phyloP scores from a whole-genome alignment of 2,797 vertebrate genomes.

The Tarsius wallacei region DNA sequence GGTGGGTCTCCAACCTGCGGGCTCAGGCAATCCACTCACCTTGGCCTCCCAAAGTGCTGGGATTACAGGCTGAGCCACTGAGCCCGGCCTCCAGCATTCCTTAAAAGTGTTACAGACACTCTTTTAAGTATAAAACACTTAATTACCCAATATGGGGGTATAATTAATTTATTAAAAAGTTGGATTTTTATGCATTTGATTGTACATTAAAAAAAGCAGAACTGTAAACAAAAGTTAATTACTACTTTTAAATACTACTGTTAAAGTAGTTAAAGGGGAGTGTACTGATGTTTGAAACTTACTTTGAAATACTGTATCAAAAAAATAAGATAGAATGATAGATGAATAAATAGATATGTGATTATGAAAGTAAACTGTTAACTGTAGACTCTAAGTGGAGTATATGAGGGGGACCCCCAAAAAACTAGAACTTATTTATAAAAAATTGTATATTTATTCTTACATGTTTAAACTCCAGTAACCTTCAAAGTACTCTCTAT shows the following conservation, averaged over 20 bases:
- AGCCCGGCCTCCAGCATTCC: conserved; percentile 25
- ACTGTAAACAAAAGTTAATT: conserved; percentile 43
- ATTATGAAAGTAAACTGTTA: conserved; percentile 48
- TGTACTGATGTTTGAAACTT: not conserved
- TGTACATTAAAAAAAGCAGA: not conserved
- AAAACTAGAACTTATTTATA: too few species aligned
- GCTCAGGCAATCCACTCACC: too few species aligned
- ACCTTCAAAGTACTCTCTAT: too few species aligned
- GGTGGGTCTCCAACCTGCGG: too few species aligned
- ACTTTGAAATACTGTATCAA: conserved; percentile 8
- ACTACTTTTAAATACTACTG: not conserved
- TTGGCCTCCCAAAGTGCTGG: too few species aligned
- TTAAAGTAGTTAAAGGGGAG: conserved; percentile 22
- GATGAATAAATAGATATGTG: conserved; percentile 16
- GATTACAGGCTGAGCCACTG: too few species aligned
- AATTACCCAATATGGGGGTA: not conserved
- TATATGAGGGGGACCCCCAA: not conserved
- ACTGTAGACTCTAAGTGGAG: not conserved
- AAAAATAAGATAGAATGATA: conserved; percentile 55
- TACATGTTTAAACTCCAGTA: too few species aligned
- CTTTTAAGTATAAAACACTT: conserved; percentile 56
- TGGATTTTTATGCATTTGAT: conserved; percentile 40
- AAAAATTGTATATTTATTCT: too few species aligned
- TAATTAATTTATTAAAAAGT: not conserved
- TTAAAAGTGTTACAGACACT: conserved; percentile 29